A percentile compares a stretch with the other conserved stretches of the same genome.
phyloP scores from a whole-genome alignment of 2,888 invertebrate species.

The Ormyrus rosae region DNA sequence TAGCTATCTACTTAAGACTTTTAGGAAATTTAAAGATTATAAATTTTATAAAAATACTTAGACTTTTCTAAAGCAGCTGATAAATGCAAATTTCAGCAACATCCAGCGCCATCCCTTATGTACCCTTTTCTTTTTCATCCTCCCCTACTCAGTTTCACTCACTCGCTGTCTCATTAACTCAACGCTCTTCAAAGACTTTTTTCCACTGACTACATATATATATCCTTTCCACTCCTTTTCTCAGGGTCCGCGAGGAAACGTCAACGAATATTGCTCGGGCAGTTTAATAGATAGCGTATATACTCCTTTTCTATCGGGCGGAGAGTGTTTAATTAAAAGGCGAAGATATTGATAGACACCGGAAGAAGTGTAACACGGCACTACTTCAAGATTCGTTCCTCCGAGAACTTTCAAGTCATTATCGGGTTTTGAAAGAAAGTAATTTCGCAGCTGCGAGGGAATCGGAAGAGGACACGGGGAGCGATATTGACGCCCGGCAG shows the following conservation, averaged over 20 bases:
- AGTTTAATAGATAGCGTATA: slow-evolving; percentile 32
- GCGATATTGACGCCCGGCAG: too few relatives aligned
- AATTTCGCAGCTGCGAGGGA: slow-evolving; percentile 8
- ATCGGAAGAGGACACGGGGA: neutral
- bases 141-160: neutral
- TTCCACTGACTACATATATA: slow-evolving; percentile 32
- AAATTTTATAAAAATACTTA: too few relatives aligned
- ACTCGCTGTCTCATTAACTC: slow-evolving; percentile 42
- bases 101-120: neutral
- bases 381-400: neutral
- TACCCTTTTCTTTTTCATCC: neutral
- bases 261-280: slow-evolving; percentile 40
- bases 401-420: slow-evolving; percentile 27
- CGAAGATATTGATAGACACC: slow-evolving; percentile 20
- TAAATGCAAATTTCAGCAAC: slow-evolving; percentile 26
- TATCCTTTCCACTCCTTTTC: neutral
- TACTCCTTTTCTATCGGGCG: neutral
- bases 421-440: slow-evolving; percentile 47
- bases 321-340: slow-evolving; percentile 55
- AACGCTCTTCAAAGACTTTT: slow-evolving; percentile 36
- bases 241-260: neutral
- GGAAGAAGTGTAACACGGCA: too few relatives aligned
- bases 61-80: too few relatives aligned
- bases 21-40: too few relatives aligned
- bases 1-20: too few relatives aligned